Base-by-base conservation (phyloP, 2,888 invertebrate genomes). In the Coelinius sp. region DNA sequence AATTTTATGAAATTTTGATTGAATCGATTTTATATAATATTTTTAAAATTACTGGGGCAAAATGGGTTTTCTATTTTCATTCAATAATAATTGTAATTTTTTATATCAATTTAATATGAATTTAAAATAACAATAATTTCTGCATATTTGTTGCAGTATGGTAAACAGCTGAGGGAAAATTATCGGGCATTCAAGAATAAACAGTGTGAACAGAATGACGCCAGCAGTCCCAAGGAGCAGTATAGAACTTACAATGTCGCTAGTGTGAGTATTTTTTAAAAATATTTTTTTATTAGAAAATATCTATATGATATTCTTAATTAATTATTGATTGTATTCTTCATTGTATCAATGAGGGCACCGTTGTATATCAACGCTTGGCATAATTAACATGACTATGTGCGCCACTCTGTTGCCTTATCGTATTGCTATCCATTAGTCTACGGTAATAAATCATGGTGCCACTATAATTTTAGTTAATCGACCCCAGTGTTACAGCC, bases 91-190 rank as follows among this genome's bases (percentile, higher is more conserved):
- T n/a, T n/a, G n/a, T n/a, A n/a, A n/a, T n/a, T n/a, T n/a, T n/a
- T n/a, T n/a, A n/a, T n/a, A n/a, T n/a, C n/a, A n/a, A n/a, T n/a
- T n/a, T n/a, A n/a, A n/a, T n/a, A 44, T 12, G 10, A 44, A 44
- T 14, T 14, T 12, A 12, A 5, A 44, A 22, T 12, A 4, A 22
- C 20, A 25, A 35, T n/a, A 14, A 27, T 53, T 24, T 75, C 74
- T 76, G 64, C 72, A 68, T 77, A 76, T 84, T 82, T 86, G 81
- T 90, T 90, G 68, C 89, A 91, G 91, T 91, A 91, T 87, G 91
- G 91, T 73, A 91, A 91, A 81, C 91, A 91, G 84, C 88, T 91
- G 78, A 88, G 90, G 74, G 91, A 91, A 83, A 91, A 91, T 87
- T 91, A 91, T 86, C 88, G 89, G 81, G 90, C 90, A 70, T 91